Percentiles rank a stretch among this genome's conserved stretches.
Conservation (phyloP, 2,113 vertebrate genomes). For the Thermophis baileyi region DNA sequence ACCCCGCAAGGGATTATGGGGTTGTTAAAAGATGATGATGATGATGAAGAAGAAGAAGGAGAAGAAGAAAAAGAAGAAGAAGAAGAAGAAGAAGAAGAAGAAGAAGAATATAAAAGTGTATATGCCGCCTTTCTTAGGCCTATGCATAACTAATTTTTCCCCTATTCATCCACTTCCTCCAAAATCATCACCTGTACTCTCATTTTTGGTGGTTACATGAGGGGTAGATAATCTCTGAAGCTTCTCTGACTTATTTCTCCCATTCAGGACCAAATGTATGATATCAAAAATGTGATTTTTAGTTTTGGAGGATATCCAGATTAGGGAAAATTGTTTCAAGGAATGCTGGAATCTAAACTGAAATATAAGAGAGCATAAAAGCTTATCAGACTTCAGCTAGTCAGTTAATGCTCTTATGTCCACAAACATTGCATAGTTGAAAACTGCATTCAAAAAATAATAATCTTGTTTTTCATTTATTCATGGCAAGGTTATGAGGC, state of each 20-base stretch:
- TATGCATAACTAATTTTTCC: neutral
- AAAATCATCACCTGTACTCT: neutral
- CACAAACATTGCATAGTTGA: neutral
- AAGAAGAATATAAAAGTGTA: no score
- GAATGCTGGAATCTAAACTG: neutral
- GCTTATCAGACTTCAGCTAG: neutral
- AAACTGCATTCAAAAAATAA: neutral
- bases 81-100: no score
- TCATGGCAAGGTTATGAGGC: neutral
- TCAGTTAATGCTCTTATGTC: neutral
- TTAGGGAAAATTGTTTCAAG: neutral
- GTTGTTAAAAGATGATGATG: no score
- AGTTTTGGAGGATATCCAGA: neutral
- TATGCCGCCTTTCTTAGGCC: no score
- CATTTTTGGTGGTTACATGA: neutral
- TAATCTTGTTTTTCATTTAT: neutral
- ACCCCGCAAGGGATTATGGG: no score
- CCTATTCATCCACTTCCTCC: neutral
- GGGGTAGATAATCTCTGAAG: neutral
- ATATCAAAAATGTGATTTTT: neutral
- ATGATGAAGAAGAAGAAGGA: no score
- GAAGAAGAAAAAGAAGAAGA: no score
- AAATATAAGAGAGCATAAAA: neutral
- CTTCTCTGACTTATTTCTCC: neutral
- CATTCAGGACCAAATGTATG: neutral